Evolutionary conservation across 2,797 vertebrate genomes (phyloP).

Genomic region (Catostomus latipinnis): DNA sequence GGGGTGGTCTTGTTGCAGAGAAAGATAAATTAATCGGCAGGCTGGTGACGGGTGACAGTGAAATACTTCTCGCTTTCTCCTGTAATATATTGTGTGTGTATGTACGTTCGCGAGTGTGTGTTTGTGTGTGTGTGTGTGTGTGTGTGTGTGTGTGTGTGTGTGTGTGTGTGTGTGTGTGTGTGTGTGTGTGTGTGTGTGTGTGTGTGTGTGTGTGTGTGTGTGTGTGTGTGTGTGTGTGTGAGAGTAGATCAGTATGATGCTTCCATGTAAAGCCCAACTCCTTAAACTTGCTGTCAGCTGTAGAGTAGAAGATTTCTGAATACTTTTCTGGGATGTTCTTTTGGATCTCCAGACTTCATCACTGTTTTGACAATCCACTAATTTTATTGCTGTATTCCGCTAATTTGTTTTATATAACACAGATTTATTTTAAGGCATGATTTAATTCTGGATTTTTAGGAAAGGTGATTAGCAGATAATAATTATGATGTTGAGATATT

Average conservation of each 20-base stretch:
- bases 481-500: not conserved
- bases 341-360: not conserved
- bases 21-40: slow-evolving; percentile 87
- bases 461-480: not conserved
- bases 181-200: slow-evolving; percentile 75
- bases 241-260: slow-evolving; percentile 23
- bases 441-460: not conserved
- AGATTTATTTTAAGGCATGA: not conserved
- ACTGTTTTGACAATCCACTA: not conserved
- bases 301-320: not conserved
- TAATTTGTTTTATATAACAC: not conserved
- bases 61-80: slow-evolving; percentile 92
- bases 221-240: slow-evolving; percentile 42
- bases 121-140: slow-evolving; percentile 46
- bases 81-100: slow-evolving; percentile 86
- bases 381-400: not conserved
- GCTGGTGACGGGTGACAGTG: slow-evolving; percentile 89
- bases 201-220: slow-evolving; percentile 28
- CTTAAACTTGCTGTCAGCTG: slow-evolving; percentile 14
- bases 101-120: too few species aligned
- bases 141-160: slow-evolving; percentile 39
- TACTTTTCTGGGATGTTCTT: not conserved
- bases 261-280: slow-evolving; percentile 29
- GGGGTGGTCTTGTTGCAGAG: slow-evolving; percentile 86
- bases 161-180: slow-evolving; percentile 69